These are phyloP conservation scores for Sinotaia quadrata DNA, from an alignment of 2,888 invertebrate species.

Conservation along the genomic window DNA sequence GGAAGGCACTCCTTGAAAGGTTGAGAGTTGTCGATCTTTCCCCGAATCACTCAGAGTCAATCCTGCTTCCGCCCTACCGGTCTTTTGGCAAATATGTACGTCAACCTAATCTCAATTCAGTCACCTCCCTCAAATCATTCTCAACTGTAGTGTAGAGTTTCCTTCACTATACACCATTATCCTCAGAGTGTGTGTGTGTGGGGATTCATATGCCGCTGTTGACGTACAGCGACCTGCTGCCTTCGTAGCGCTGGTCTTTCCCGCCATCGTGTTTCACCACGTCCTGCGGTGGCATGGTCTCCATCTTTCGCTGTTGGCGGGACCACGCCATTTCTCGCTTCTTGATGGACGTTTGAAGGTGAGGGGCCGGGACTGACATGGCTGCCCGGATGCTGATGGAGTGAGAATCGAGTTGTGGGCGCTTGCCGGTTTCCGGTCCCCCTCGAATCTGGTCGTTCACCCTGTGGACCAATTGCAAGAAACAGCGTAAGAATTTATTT, in stretches of 20 bases:
- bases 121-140: too few species aligned
- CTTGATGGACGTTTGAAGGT: slow-evolving; percentile 51
- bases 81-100: too few species aligned
- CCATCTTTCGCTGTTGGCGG: slow-evolving; percentile 45
- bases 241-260: slow-evolving; percentile 45
- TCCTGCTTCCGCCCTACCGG: too few species aligned
- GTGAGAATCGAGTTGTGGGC: slow-evolving; percentile 22
- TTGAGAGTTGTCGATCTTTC: too few species aligned
- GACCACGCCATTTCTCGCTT: slow-evolving; percentile 48
- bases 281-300: slow-evolving; percentile 40
- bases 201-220: too few species aligned
- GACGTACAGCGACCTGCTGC: slow-evolving; percentile 20
- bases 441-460: slow-evolving; percentile 56
- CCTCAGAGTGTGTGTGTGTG: too few species aligned
- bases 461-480: slow-evolving; percentile 23
- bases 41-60: too few species aligned
- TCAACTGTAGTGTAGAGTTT: too few species aligned
- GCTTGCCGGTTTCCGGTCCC: slow-evolving; percentile 39
- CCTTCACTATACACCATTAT: too few species aligned
- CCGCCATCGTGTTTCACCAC: slow-evolving; percentile 47
- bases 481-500: too few species aligned
- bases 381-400: slow-evolving; percentile 46
- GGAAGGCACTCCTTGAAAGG: too few species aligned
- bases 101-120: too few species aligned
- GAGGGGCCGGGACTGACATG: slow-evolving; percentile 44